These are phyloP conservation scores for Ichneumon xanthorius DNA, from an alignment of 2,888 invertebrate genomes.

Conservation along the genomic window DNA sequence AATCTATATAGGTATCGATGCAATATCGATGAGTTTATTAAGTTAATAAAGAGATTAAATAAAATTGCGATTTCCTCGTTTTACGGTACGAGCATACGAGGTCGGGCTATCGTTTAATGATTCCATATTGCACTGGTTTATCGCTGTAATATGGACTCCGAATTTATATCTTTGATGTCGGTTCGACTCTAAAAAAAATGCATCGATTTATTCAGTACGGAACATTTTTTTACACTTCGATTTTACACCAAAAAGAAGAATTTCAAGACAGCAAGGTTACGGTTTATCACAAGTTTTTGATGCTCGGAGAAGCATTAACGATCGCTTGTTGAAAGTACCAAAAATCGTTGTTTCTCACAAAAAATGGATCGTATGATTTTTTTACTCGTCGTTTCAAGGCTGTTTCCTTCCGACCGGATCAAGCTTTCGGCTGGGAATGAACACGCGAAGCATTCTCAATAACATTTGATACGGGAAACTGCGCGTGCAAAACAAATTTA, in stretches of 20 bases:
- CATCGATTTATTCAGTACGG: neutral
- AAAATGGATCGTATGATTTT: neutral
- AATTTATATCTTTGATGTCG: conserved; percentile 49
- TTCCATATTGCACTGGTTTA: conserved; percentile 43
- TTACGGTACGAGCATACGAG: conserved; percentile 21
- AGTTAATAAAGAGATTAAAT: conserved; percentile 55
- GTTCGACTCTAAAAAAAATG: neutral
- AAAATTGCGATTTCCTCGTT: conserved; percentile 36
- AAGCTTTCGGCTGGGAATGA: neutral
- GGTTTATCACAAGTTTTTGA: neutral
- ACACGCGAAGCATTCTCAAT: neutral
- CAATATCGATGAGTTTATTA: conserved; percentile 52
- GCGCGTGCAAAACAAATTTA: neutral
- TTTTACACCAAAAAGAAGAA: neutral
- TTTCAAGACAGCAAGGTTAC: neutral
- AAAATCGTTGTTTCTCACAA: too few species aligned
- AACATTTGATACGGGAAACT: neutral
- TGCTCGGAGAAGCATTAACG: neutral
- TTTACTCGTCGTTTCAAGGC: neutral
- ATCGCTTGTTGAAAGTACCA: too few species aligned
- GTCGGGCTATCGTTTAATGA: neutral
- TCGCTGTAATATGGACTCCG: conserved; percentile 40
- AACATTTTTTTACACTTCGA: neutral
- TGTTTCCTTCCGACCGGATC: neutral
- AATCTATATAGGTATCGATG: conserved; percentile 20